Percentiles rank a stretch among this genome's conserved stretches.
phyloP scores from a whole-genome alignment of 2,888 invertebrate genomes.

The Mamestra brassicae region DNA sequence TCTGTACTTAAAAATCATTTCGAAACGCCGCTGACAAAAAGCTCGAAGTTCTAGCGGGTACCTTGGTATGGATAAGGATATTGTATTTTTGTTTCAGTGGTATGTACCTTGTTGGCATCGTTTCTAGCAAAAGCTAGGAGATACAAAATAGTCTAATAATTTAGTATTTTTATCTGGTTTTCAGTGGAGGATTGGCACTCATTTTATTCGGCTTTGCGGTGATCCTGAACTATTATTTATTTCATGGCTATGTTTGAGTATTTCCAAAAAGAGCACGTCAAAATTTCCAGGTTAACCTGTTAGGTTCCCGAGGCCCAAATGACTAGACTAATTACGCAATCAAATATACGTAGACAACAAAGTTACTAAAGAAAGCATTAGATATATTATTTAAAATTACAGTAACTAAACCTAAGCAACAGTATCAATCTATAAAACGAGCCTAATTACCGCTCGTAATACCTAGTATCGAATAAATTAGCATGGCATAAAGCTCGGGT shows the following conservation, averaged over 20 bases:
- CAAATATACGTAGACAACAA: too few relatives aligned
- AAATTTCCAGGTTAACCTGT: too few relatives aligned
- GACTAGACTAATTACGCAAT: neutral
- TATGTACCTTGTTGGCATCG: neutral
- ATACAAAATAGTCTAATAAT: neutral
- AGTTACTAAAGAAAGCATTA: neutral
- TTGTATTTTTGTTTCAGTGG: neutral
- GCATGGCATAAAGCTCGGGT: neutral
- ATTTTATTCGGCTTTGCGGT: neutral
- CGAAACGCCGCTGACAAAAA: too few relatives aligned
- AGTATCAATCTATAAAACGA: constrained; percentile 1
- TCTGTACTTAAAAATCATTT: too few relatives aligned
- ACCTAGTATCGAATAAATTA: constrained; percentile 39
- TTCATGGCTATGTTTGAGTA: too few relatives aligned
- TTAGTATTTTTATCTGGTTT: neutral
- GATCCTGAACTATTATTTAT: too few relatives aligned
- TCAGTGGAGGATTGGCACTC: neutral
- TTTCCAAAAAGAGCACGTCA: too few relatives aligned
- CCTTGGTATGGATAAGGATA: too few relatives aligned
- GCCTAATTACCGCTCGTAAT: constrained; percentile 14
- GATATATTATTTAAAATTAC: neutral
- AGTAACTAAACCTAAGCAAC: neutral
- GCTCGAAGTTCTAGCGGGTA: too few relatives aligned
- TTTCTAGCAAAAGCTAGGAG: neutral
- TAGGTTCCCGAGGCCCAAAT: too few relatives aligned